Evolutionary conservation across 2,113 vertebrate genomes (phyloP).

Genomic region (Australoheros scitulus): DNA sequence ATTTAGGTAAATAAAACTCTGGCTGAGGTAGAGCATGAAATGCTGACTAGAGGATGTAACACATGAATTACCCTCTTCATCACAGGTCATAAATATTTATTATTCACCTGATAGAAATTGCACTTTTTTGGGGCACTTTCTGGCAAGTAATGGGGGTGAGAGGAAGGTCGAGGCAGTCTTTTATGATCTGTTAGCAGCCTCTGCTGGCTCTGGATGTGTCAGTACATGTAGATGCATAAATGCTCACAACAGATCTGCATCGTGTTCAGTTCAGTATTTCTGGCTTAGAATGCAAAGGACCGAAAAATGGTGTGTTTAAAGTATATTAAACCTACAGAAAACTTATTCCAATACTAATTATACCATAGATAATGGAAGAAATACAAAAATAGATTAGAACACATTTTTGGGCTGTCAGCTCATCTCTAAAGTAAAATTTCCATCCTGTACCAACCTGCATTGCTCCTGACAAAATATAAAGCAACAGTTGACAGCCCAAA

Average conservation of each 20-base stretch:
- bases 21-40: neutral
- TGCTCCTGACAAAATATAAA: neutral
- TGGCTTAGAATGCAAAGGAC: neutral
- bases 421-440: neutral
- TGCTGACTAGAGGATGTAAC: constrained; percentile 39
- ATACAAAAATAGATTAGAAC: neutral
- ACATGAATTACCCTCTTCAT: constrained; percentile 13
- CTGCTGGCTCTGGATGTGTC: constrained; percentile 52
- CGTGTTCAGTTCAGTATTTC: neutral
- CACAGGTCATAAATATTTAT: constrained; percentile 45
- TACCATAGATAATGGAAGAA: neutral
- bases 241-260: neutral
- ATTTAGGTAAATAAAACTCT: constrained; percentile 19
- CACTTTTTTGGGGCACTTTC: neutral
- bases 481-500: neutral
- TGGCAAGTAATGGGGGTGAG: neutral
- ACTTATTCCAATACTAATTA: neutral
- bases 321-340: neutral
- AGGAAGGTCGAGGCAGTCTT: neutral
- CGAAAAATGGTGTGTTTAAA: neutral
- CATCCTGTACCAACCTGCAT: neutral
- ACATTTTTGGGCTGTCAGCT: fast-evolving
- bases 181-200: constrained; percentile 53
- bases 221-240: neutral
- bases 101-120: constrained; percentile 23